Base-by-base conservation (phyloP, 2,888 invertebrate genomes). In the Mycalesis mineus region DNA sequence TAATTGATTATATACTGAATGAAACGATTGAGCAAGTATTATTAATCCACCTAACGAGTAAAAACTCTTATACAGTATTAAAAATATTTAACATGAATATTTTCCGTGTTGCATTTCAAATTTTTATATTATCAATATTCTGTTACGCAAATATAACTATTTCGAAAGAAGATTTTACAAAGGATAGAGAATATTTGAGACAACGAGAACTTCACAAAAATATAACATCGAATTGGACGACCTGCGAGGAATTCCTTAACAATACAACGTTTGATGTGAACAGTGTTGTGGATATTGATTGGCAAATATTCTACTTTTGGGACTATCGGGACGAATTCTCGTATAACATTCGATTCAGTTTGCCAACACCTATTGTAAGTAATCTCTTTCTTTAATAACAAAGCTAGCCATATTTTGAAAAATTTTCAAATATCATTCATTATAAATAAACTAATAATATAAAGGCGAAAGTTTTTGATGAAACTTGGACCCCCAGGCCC, bases 221-320 rank as follows among this genome's bases (percentile, higher is more conserved):
- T 39, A 49, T 50, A 6, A 55, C 58, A 7, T 57, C 60, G 0
- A 81, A 83, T 40, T 78, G 74, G 69, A 84, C 82, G 0, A 66
- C 74, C 0, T 86, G 85, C 55, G 76, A 79, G 1, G 67, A 77
- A 13, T 84, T 84, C 36, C 42, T 84, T 0, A 65, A 62, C 1
- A 73, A 78, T 39, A 67, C 65, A 0, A 71, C 65, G 0, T 75
- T 81, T 36, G 72, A 82, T 36, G 55, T 65, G 0, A 61, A 57
- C 0, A 69, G 64, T 6, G 60, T 85, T 0, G 1, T 83, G 0
- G 73, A 79, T 41, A 62, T 78, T 0, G 78, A 83, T 31, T 86
- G 85, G 85, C 75, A 71, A 55, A 78, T 80, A 31, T 84, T 83
- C 47, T 85, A 74, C 60, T 78, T 75, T 36, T 86, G 84, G 82